phyloP scores from a whole-genome alignment of 2,797 vertebrate species.

The Kryptopterus vitreolus region DNA sequence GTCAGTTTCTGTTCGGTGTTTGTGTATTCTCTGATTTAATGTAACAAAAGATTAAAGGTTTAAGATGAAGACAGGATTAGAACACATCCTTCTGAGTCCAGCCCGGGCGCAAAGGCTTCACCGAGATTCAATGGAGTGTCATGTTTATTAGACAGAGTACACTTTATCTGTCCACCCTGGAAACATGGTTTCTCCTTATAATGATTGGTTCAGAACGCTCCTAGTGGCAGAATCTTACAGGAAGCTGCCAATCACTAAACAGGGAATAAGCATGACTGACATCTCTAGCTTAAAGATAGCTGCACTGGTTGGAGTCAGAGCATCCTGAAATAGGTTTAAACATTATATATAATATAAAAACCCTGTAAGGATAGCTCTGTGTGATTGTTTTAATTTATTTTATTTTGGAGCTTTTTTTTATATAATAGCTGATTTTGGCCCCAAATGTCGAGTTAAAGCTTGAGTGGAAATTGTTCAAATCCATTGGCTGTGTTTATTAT shows the following conservation, averaged over 20 bases:
- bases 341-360: no score
- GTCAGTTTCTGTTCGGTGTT: neutral
- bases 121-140: neutral
- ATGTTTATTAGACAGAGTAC: neutral
- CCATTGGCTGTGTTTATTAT: no score
- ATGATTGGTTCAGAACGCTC: neutral
- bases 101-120: neutral
- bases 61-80: neutral
- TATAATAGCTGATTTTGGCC: no score
- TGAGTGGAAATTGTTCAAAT: no score
- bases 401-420: no score
- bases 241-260: neutral
- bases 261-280: neutral
- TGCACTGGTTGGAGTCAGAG: no score
- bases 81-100: neutral
- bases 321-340: neutral
- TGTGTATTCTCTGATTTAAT: neutral
- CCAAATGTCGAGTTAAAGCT: no score
- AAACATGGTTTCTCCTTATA: neutral
- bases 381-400: no score
- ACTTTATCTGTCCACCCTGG: neutral
- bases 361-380: no score
- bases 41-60: neutral
- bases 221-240: neutral
- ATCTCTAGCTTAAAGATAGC: neutral